phyloP scores from a whole-genome alignment of 2,888 invertebrate genomes.

The Ichneumoninae sp. region DNA sequence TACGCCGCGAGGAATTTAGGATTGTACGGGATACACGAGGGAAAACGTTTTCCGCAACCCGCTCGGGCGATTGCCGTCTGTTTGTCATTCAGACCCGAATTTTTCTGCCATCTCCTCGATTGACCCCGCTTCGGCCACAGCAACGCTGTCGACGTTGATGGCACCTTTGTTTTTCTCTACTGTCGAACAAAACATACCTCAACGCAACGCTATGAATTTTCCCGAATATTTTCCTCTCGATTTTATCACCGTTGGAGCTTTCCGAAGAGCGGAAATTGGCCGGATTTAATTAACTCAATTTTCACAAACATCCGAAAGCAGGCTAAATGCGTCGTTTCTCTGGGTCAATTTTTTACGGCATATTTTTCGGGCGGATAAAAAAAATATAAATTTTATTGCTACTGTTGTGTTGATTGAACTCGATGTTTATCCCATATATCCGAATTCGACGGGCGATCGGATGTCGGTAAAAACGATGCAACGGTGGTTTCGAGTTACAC shows the following conservation, averaged over 20 bases:
- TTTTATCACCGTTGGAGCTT: neutral
- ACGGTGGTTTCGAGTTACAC: conserved; percentile 6
- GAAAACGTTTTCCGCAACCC: neutral
- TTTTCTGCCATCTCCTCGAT: neutral
- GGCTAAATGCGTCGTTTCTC: neutral
- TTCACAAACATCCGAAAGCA: neutral
- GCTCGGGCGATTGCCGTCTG: neutral
- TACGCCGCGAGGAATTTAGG: conserved; percentile 24
- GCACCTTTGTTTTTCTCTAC: neutral
- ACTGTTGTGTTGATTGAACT: neutral
- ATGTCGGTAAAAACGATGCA: conserved; percentile 1
- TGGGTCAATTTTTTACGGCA: neutral
- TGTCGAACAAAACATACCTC: neutral
- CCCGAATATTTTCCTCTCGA: neutral
- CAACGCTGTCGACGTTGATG: neutral
- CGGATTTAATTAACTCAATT: too few relatives aligned
- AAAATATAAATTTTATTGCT: neutral
- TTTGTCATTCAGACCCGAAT: neutral
- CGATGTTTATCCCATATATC: neutral
- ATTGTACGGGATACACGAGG: conserved; percentile 15
- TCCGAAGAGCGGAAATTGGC: too few relatives aligned
- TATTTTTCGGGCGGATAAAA: neutral
- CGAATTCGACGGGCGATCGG: neutral
- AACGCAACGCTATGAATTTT: neutral
- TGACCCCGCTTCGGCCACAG: neutral